Conservation (phyloP, 2,113 vertebrate genomes). For the Prunella fulvescens region DNA sequence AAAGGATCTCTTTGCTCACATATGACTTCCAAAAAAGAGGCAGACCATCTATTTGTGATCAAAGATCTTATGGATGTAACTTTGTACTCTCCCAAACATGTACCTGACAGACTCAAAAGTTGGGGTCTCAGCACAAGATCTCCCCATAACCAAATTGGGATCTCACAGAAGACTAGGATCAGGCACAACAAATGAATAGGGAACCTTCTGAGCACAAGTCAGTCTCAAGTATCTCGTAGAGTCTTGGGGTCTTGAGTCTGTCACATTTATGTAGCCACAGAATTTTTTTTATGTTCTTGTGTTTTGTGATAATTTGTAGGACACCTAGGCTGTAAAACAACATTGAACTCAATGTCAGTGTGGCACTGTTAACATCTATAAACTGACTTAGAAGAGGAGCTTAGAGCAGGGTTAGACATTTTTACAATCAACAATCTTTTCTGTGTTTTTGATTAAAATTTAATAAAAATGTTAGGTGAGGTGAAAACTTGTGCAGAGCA, state of each 20-base stretch:
- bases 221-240: neutral
- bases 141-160: neutral
- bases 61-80: neutral
- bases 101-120: neutral
- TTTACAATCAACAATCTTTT: constrained; percentile 66
- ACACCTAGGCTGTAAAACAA: neutral
- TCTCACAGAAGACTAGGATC: neutral
- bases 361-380: neutral
- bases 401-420: constrained; percentile 37
- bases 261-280: neutral
- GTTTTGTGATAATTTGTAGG: neutral
- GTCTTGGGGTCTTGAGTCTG: neutral
- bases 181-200: neutral
- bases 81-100: neutral
- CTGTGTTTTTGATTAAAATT: constrained; percentile 79
- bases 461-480: constrained; percentile 72
- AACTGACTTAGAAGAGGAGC: neutral
- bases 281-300: neutral
- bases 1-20: neutral
- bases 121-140: neutral
- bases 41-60: neutral
- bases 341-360: neutral
- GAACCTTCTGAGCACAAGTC: neutral
- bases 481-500: constrained; percentile 66
- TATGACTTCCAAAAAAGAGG: neutral